Evolutionary conservation across 2,797 vertebrate genomes (phyloP).

Genomic region (Channallabes apus): DNA sequence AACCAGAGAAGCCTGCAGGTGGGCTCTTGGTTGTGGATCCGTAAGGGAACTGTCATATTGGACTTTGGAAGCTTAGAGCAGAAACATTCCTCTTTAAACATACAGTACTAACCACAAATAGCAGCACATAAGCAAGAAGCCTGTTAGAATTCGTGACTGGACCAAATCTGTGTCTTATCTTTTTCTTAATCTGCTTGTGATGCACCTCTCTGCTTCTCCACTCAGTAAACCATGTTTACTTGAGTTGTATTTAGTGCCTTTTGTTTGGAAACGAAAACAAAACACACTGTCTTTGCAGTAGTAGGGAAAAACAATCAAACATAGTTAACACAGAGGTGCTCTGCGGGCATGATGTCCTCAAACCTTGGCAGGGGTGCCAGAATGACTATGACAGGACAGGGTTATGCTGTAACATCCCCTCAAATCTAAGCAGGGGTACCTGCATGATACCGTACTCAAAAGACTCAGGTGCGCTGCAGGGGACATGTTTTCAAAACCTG

Average conservation of each 20-base stretch:
- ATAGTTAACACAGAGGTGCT: background rate
- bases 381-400: too few relatives aligned
- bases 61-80: slow-evolving; percentile 28
- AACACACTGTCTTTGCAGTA: background rate
- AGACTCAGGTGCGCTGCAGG: too few relatives aligned
- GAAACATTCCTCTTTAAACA: slow-evolving; percentile 40
- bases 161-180: slow-evolving; percentile 19
- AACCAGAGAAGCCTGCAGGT: slow-evolving; percentile 30
- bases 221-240: background rate
- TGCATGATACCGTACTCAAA: too few relatives aligned
- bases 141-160: slow-evolving; percentile 34
- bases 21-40: slow-evolving; percentile 29
- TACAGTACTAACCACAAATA: slow-evolving; percentile 38
- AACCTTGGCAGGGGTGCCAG: too few relatives aligned
- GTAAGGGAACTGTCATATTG: slow-evolving; percentile 31
- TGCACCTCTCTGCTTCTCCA: background rate
- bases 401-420: too few relatives aligned
- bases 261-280: background rate
- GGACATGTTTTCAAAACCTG: too few relatives aligned
- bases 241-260: background rate
- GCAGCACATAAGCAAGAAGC: slow-evolving; percentile 29
- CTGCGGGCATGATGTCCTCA: too few relatives aligned
- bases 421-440: too few relatives aligned
- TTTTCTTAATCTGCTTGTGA: background rate
- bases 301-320: background rate